These are phyloP conservation scores for Sus cebifrons DNA, from an alignment of 2,797 vertebrate species.

Conservation along the genomic window DNA sequence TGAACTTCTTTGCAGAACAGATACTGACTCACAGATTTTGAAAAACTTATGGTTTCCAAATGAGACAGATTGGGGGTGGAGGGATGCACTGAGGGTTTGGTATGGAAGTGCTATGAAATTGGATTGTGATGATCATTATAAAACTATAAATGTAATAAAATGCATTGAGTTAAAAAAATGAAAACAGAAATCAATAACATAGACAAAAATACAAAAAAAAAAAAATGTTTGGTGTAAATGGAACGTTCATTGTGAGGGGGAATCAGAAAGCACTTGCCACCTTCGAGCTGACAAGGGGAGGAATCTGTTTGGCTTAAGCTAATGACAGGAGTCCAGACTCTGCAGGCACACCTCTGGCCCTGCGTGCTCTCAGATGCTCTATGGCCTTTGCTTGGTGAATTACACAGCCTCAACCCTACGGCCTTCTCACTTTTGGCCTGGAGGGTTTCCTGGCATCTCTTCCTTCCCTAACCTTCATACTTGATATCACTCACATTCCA, in stretches of 20 bases:
- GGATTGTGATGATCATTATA: no score
- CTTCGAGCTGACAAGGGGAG: background rate
- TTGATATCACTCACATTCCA: background rate
- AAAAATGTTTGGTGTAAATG: background rate
- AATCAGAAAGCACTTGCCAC: background rate
- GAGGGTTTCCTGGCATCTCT: background rate
- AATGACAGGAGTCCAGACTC: background rate
- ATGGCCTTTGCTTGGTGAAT: background rate
- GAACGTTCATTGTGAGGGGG: background rate
- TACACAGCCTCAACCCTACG: fast-evolving
- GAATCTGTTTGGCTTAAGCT: background rate
- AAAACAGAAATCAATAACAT: no score
- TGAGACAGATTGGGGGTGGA: no score
- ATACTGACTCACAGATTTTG: no score
- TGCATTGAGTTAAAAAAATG: no score
- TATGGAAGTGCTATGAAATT: no score
- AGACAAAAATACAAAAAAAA: no score
- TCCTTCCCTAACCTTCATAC: background rate
- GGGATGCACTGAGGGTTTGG: no score
- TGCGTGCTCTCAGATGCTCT: background rate
- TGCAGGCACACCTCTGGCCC: background rate
- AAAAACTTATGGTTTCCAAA: no score
- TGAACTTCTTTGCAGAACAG: no score
- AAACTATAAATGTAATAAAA: no score
- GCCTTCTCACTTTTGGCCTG: background rate